phyloP scores from a whole-genome alignment of 1,140 invertebrate genomes.

The Drosophila ohnishii region DNA sequence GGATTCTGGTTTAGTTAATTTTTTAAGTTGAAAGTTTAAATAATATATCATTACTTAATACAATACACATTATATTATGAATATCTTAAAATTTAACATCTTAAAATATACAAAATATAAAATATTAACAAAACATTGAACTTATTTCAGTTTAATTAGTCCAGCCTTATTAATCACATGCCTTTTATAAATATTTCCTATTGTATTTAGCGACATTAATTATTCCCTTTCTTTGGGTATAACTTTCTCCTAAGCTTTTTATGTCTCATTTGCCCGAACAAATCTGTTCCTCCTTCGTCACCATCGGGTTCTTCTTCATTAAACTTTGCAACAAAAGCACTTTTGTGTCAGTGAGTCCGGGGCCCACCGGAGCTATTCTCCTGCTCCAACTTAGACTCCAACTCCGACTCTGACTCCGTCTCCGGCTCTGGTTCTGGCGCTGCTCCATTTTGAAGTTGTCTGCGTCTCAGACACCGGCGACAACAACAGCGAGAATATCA shows the following conservation, averaged over 20 bases:
- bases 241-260: conserved; percentile 26
- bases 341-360: conserved; percentile 74
- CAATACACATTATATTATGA: too few species aligned
- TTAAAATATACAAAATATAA: background rate
- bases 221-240: conserved; percentile 20
- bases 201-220: conserved; percentile 10
- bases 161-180: background rate
- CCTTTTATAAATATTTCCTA: background rate
- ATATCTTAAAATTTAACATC: background rate
- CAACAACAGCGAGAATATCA: conserved; percentile 44
- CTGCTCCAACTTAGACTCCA: conserved; percentile 28
- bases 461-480: conserved; percentile 74
- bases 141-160: background rate
- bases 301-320: conserved; percentile 50
- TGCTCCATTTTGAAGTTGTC: conserved; percentile 77
- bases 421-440: background rate
- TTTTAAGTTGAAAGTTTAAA: too few species aligned
- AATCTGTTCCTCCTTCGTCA: conserved; percentile 17
- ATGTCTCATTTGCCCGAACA: conserved; percentile 32
- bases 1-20: too few species aligned
- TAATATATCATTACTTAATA: too few species aligned
- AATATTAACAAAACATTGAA: background rate
- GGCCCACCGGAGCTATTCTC: conserved; percentile 54
- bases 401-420: background rate
- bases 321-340: conserved; percentile 77